Evolutionary conservation across 2,113 vertebrate species (phyloP).

Genomic region (Benitochromis conjunctus): DNA sequence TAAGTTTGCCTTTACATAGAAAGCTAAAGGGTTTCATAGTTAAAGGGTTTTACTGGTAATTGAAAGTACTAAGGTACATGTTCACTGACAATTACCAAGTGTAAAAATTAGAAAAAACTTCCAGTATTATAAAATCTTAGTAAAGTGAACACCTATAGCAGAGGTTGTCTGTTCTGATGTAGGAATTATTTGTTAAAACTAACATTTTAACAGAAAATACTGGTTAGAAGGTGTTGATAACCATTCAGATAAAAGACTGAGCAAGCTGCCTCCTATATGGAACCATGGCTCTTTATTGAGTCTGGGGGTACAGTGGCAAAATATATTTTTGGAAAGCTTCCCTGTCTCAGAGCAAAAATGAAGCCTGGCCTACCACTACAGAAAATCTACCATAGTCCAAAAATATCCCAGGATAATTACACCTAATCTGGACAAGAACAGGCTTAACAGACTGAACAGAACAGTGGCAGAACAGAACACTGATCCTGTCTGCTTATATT

Average conservation of each 20-base stretch:
- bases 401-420: not conserved
- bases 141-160: not conserved
- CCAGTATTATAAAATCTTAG: not conserved
- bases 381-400: not conserved
- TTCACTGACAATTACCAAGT: not conserved
- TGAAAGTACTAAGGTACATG: not conserved
- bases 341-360: not conserved
- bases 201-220: not conserved
- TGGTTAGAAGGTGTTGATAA: not conserved
- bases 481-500: not conserved
- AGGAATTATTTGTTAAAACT: not conserved
- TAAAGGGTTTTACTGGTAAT: not conserved
- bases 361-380: not conserved
- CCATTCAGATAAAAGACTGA: not conserved
- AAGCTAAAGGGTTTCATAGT: not conserved
- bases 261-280: not conserved
- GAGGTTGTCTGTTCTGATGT: not conserved
- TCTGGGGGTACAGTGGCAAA: not conserved
- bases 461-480: not conserved
- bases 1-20: not conserved
- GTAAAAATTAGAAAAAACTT: not conserved
- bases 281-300: not conserved
- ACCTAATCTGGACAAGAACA: not conserved
- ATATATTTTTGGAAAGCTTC: not conserved
- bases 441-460: too few relatives aligned